These are phyloP conservation scores for fruit fly (Drosophila melanogaster) DNA, from an alignment of 1,140 invertebrate species.

Conservation along the genomic window Release_6_plus_ISO1_MT NT_033777.3:8417001-8417500, in stretches of 20 bases:
- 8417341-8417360: constrained; percentile 16
- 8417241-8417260: background rate
- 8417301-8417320: constrained; percentile 33
- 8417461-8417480: constrained; percentile 51
- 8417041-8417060: constrained; percentile 17
- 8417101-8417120: constrained; percentile 39
- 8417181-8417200: constrained; percentile 25
- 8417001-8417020: constrained; percentile 79
- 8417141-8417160: too few relatives aligned
- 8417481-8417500: constrained; percentile 73
- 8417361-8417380: constrained; percentile 1
- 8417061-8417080: constrained; percentile 1
- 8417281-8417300: constrained; percentile 81
- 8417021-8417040: constrained; percentile 42
- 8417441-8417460: constrained; percentile 48
- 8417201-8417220: constrained; percentile 36
- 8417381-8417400: constrained; percentile 57
- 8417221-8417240: constrained; percentile 50
- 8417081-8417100: constrained; percentile 45
- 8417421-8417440: constrained; percentile 45
- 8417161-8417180: constrained; percentile 24
- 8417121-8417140: background rate
- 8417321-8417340: constrained; percentile 43
- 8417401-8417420: constrained; percentile 35
- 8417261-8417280: constrained; percentile 40